A percentile compares a stretch with the other conserved stretches of the same genome.
phyloP scores from a whole-genome alignment of 2,888 invertebrate species.

The Prenolepis imparis region DNA sequence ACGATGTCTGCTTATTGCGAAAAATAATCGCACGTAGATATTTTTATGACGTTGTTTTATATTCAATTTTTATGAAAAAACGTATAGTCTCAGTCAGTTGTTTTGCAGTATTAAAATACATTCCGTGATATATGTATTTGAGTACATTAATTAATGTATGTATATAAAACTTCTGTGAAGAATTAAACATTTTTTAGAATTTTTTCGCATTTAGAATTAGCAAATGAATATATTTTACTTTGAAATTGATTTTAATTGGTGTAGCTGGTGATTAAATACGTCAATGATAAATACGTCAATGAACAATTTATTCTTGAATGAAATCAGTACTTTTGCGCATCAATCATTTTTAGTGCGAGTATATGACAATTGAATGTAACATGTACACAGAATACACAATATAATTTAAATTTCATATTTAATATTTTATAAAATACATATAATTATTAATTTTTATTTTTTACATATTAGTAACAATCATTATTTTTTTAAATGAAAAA shows the following conservation, averaged over 20 bases:
- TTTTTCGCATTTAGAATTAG: background rate
- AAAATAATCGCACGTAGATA: background rate
- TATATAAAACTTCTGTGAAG: background rate
- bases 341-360: background rate
- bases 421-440: background rate
- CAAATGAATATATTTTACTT: background rate
- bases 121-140: background rate
- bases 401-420: background rate
- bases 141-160: background rate
- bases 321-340: background rate
- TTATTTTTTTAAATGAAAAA: slow-evolving; percentile 1
- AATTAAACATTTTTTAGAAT: background rate
- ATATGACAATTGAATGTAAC: background rate
- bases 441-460: background rate
- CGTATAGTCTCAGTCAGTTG: background rate
- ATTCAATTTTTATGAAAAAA: background rate
- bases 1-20: background rate
- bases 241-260: background rate
- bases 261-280: background rate
- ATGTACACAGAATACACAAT: background rate
- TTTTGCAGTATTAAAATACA: background rate
- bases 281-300: background rate
- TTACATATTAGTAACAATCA: background rate
- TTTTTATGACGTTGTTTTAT: slow-evolving; percentile 14
- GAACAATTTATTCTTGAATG: slow-evolving; percentile 4